Conservation (phyloP, 2,113 vertebrate genomes). For the Pandion haliaetus region DNA sequence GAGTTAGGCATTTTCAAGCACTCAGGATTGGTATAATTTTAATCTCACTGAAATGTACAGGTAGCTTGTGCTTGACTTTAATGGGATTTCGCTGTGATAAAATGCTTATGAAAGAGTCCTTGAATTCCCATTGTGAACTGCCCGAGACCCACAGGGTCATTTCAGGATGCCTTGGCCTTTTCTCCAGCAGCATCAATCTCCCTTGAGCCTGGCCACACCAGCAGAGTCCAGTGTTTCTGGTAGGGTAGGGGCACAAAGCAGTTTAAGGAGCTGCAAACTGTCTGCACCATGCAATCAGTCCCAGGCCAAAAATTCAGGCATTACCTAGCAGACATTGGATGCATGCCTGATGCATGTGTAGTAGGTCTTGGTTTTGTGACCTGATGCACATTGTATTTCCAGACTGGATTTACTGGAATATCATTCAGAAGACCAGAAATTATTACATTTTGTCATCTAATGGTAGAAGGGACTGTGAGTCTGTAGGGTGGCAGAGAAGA, state of each 20-base stretch:
- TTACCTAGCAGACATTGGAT: fast-evolving
- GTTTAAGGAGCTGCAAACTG: not conserved
- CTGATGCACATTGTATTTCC: not conserved
- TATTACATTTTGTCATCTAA: not conserved
- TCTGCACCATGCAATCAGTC: not conserved
- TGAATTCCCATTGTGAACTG: not conserved
- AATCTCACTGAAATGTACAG: not conserved
- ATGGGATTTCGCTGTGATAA: not conserved
- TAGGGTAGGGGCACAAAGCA: not conserved
- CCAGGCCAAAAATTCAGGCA: not conserved
- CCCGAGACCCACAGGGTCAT: not conserved
- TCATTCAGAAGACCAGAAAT: not conserved
- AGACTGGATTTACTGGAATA: not conserved
- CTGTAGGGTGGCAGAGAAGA: not conserved
- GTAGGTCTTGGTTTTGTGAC: not conserved
- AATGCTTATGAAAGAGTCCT: not conserved
- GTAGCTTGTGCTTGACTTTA: not conserved
- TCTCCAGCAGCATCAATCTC: not conserved
- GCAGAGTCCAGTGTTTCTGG: fast-evolving
- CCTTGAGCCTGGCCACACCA: not conserved
- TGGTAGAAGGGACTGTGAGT: fast-evolving
- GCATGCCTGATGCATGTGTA: not conserved
- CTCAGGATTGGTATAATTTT: not conserved
- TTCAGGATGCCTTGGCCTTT: not conserved
- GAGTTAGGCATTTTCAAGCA: not conserved